Base-by-base conservation (phyloP, 1,140 invertebrate species). In the Scaptodrosophila lebanonensis region DNA sequence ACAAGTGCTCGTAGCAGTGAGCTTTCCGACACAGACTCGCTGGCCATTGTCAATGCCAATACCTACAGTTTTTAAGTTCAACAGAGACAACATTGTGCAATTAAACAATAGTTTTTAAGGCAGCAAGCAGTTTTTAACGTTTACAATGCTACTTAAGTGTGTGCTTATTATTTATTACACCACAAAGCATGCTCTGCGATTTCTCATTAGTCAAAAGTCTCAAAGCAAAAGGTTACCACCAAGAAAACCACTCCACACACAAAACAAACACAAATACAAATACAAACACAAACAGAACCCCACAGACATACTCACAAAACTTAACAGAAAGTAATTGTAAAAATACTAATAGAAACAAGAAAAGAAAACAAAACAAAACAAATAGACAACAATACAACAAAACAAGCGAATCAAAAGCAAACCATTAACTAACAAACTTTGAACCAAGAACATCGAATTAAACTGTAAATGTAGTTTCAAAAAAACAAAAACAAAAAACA, bases 361-460 rank as follows among this genome's bases (percentile, higher is more conserved):
- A 58, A 51, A 9, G 13, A 13, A 25, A 15, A 3, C 3, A 5
- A 43, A 27, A 47, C 12, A 36, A 36, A 54, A n/a, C n/a, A n/a
- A n/a, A 51, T 29, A 42, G 29, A 39, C 32, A 64, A 35, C 35
- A 65, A 0, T 22, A 17, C 17, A 6, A 32, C 3, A 43, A 13
- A 44, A 13, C 12, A 43, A 36, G 60, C 9, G 36, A 18, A 45
- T n/a, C 32, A 56, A 2, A 49, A 29, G 62, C 9, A 48, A 32
- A 44, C 27, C 57, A 35, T 25, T 3, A 60, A 40, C 38, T 22
- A 49, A 58, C 49, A 60, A 64, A 52, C 50, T 45, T 73, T 82
- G 63, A 85, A 85, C 82, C 83, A 83, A 83, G 69, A 76, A 85
- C 83, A 85, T 85, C 83, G 83, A 85, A 85, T 85, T 85, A 84